Percentiles rank a stretch among this genome's conserved stretches.
phyloP scores from a whole-genome alignment of 2,797 vertebrate genomes.

The Gouania willdenowi region DNA sequence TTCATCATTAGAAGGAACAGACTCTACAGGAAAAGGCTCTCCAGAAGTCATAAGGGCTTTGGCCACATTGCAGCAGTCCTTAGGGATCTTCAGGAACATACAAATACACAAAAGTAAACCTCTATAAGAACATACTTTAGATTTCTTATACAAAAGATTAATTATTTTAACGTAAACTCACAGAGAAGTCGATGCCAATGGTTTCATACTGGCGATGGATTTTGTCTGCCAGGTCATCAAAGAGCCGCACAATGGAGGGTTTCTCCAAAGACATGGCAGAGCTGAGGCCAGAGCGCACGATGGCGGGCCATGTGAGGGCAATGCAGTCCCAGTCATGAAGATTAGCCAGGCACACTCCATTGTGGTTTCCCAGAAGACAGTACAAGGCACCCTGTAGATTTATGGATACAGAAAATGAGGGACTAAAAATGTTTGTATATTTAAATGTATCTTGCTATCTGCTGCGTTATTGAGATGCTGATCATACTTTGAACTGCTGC shows the following conservation, averaged over 20 bases:
- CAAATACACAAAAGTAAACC: conserved; percentile 5
- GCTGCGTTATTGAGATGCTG: not conserved
- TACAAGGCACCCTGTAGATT: conserved; percentile 98
- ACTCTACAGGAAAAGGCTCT: conserved; percentile 57
- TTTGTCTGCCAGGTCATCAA: conserved; percentile 96
- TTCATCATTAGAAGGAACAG: conserved; percentile 73
- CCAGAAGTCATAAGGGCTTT: conserved; percentile 77
- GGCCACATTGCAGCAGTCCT: conserved; percentile 77
- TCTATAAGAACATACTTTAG: too few relatives aligned
- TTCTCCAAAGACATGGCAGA: conserved; percentile 96
- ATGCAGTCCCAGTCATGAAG: conserved; percentile 97
- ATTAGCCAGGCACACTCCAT: conserved; percentile 89
- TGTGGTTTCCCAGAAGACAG: conserved; percentile 93
- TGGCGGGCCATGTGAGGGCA: conserved; percentile 89
- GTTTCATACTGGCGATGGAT: conserved; percentile 96
- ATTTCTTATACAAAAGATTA: too few relatives aligned
- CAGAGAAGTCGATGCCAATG: conserved; percentile 89
- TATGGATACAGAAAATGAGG: too few relatives aligned
- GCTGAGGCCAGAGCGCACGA: conserved; percentile 92
- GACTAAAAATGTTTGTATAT: too few relatives aligned
- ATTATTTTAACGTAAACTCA: conserved; percentile 80
- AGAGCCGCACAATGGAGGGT: conserved; percentile 94
- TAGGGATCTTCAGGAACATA: conserved; percentile 74
- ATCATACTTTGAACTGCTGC: conserved; percentile 93
- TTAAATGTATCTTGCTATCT: too few relatives aligned